Evolutionary conservation across 2,888 invertebrate genomes (phyloP).

Genomic region (Petrolisthes manimaculis): DNA sequence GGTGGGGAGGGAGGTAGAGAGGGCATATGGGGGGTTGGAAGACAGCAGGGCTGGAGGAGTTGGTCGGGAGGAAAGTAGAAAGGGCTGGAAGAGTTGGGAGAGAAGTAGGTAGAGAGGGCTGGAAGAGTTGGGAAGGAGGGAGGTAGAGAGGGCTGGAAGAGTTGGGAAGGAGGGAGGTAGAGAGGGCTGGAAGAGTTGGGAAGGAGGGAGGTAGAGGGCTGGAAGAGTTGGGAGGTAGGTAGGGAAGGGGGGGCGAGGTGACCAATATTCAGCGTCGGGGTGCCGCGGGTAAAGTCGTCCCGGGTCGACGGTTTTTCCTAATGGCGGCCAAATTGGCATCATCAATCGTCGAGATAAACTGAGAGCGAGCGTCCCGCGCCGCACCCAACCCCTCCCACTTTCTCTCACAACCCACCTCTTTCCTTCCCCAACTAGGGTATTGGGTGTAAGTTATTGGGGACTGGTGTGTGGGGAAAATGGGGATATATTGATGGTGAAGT

Average conservation of each 20-base stretch:
- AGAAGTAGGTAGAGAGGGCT: background rate
- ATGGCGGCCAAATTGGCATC: constrained; percentile 60
- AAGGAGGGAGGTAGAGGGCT: background rate
- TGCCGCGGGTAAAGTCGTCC: constrained; percentile 51
- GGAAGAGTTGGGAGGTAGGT: background rate
- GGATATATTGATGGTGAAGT: background rate
- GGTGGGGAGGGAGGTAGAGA: background rate
- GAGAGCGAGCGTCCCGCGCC: constrained; percentile 35
- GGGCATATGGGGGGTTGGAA: too few relatives aligned
- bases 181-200: too few relatives aligned
- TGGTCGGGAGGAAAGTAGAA: background rate
- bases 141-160: background rate
- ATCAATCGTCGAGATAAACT: constrained; percentile 61
- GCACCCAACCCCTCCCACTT: background rate
- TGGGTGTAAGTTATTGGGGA: background rate
- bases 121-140: too few relatives aligned
- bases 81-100: too few relatives aligned
- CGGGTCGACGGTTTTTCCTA: constrained; percentile 57
- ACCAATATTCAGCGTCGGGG: constrained; percentile 44
- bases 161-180: background rate
- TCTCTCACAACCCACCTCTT: background rate
- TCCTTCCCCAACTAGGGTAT: background rate
- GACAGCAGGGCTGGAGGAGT: background rate
- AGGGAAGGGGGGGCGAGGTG: constrained; percentile 23
- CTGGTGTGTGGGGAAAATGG: background rate